A percentile compares a stretch with the other conserved stretches of the same genome.
phyloP scores from a whole-genome alignment of 2,888 invertebrate genomes.

The Lasioglossum lativentre region DNA sequence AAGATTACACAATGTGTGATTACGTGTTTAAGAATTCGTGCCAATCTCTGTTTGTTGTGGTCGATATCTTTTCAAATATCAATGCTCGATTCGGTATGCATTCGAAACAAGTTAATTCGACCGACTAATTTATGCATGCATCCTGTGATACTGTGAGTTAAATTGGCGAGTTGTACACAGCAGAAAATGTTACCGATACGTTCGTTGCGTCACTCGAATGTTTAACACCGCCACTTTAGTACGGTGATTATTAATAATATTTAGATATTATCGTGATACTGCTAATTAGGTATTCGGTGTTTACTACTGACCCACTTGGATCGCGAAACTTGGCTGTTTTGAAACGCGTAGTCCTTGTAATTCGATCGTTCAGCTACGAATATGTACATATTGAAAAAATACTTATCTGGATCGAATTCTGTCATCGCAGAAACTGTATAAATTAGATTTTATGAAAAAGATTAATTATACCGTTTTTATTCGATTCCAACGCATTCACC shows the following conservation, averaged over 20 bases:
- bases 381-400: background rate
- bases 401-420: background rate
- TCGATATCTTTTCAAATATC: background rate
- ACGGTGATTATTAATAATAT: background rate
- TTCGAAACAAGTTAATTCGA: background rate
- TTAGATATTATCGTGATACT: background rate
- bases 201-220: conserved; percentile 4
- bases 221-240: background rate
- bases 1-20: background rate
- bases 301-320: background rate
- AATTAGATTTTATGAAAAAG: background rate
- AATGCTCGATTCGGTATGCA: background rate
- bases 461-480: background rate
- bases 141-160: background rate
- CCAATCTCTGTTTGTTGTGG: background rate
- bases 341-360: background rate
- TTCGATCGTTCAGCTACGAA: background rate
- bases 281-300: background rate
- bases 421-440: background rate
- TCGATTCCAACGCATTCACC: background rate
- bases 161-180: background rate
- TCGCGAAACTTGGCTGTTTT: background rate
- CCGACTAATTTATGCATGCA: background rate
- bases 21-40: background rate
- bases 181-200: background rate